Evolutionary conservation across 2,888 invertebrate genomes (phyloP), one percentile per base, ranked within the genome.

Genomic region (Scrobipalpa atriplicella): DNA sequence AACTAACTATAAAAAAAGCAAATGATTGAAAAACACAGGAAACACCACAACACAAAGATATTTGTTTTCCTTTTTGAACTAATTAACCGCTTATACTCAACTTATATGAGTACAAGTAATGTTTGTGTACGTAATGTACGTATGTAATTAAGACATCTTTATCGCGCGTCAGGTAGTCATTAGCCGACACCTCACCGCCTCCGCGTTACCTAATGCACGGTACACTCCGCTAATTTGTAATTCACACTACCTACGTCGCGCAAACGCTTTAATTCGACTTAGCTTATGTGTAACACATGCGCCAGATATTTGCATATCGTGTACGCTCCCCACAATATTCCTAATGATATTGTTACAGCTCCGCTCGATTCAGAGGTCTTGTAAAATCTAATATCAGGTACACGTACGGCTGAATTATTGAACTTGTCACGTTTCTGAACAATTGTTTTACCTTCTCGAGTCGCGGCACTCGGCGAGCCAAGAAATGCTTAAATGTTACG

Each of bases 241-340:
- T 68, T 56, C 38, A 51, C 51, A 65, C 68, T 68, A 66, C 5
- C 2, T 29, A 29, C 29, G 29, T 29, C 29, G 29, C 29, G 29
- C 64, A 2, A 65, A 64, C 39, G 54, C 66, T 62, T 66, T 64
- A 39, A 66, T 62, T 58, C 63, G 39, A 67, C 60, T 36, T 51
- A 64, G 65, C 67, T 68, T 62, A 64, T 56, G 61, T 56, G 56
- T 65, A 67, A 69, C 71, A 70, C 54, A 65, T 67, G 63, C 64
- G 66, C 13, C 47, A 60, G 67, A 66, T 65, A 72, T 71, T 69
- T 70, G 68, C 68, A 74, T 72, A 72, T 61, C 64, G 68, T 66
- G 51, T 43, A 19, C 47, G 64, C 39, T 64, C 64, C 43, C 29
- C 54, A 38, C 61, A 67, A 63, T 52, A 69, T 67, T 63, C 38